phyloP scores from a whole-genome alignment of 2,888 invertebrate genomes.

The Polydrusus cervinus region DNA sequence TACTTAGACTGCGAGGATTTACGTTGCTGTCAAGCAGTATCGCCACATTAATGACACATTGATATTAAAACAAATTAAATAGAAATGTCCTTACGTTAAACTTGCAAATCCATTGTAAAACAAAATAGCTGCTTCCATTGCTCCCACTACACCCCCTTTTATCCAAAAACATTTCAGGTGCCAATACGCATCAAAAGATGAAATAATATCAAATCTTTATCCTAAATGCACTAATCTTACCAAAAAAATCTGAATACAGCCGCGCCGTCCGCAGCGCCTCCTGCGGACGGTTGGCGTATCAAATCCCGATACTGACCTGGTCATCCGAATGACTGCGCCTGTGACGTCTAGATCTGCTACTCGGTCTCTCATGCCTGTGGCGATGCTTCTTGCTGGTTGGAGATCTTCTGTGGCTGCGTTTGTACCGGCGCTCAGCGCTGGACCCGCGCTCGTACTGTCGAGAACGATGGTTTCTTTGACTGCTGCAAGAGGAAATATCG shows the following conservation, averaged over 20 bases:
- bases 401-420: slow-evolving; percentile 88
- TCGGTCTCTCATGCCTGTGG: slow-evolving; percentile 79
- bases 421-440: slow-evolving; percentile 87
- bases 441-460: slow-evolving; percentile 82
- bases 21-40: no score
- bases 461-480: slow-evolving; percentile 76
- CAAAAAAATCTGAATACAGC: slow-evolving; percentile 30
- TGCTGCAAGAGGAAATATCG: slow-evolving; percentile 70
- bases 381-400: slow-evolving; percentile 85
- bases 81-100: neutral
- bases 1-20: no score
- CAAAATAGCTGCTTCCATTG: neutral
- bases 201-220: slow-evolving; percentile 26
- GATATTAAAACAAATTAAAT: neutral
- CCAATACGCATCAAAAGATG: slow-evolving; percentile 31
- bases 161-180: slow-evolving; percentile 36
- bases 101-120: neutral
- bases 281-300: slow-evolving; percentile 33
- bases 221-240: slow-evolving; percentile 49
- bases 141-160: slow-evolving; percentile 3
- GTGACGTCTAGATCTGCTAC: slow-evolving; percentile 65
- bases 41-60: no score
- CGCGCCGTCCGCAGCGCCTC: slow-evolving; percentile 25
- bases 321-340: slow-evolving; percentile 73
- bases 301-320: slow-evolving; percentile 66